phyloP scores from a whole-genome alignment of 2,113 vertebrate species.

The Stigmatopora nigra region DNA sequence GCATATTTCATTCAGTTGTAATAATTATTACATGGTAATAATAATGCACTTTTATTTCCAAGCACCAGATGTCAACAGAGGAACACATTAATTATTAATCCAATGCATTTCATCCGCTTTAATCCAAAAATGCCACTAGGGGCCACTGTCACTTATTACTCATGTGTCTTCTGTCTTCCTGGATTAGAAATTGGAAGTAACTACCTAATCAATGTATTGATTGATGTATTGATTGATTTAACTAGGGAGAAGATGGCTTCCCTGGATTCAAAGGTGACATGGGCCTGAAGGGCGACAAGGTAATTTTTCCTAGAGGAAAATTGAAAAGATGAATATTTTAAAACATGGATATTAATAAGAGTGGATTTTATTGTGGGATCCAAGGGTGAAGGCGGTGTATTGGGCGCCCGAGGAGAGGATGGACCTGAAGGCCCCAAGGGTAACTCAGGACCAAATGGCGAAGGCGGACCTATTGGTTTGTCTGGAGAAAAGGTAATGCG shows the following conservation, averaged over 20 bases:
- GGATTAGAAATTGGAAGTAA: neutral
- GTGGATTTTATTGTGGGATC: conserved; percentile 9
- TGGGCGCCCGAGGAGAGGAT: conserved; percentile 85
- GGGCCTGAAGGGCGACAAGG: conserved; percentile 94
- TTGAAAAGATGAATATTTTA: neutral
- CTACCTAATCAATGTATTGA: neutral
- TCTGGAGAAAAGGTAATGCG: conserved; percentile 88
- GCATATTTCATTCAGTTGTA: neutral
- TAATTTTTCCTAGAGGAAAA: conserved; percentile 42
- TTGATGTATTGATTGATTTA: neutral
- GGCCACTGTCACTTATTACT: conserved; percentile 44
- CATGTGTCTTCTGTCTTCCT: neutral
- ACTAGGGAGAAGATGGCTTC: conserved; percentile 94
- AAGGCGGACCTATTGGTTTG: conserved; percentile 77
- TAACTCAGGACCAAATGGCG: conserved; percentile 83
- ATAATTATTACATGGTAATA: too few relatives aligned
- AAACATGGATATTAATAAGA: neutral
- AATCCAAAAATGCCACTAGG: conserved; percentile 41
- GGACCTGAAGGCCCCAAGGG: conserved; percentile 97
- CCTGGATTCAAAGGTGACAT: conserved; percentile 98
- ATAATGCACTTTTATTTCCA: conserved; percentile 32
- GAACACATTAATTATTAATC: neutral
- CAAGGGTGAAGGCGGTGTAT: conserved; percentile 84
- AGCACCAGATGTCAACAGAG: conserved; percentile 58
- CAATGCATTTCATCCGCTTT: neutral